Base-by-base conservation (phyloP, 1,140 invertebrate species). In the Tribolium castaneum region DNA sequence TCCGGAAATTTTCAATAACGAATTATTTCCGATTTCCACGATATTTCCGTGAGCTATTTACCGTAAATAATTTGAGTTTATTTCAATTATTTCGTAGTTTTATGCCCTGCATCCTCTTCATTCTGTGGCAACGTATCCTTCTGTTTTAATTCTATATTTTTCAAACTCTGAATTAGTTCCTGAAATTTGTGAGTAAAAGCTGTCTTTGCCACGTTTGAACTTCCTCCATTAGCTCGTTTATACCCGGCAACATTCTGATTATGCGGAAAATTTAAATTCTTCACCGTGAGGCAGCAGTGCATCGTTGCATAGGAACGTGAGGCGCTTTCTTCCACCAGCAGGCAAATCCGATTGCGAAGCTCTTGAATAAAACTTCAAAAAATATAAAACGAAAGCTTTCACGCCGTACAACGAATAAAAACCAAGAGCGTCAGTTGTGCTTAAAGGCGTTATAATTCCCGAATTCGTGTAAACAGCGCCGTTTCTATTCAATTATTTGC, bases 401-500 rank as follows among this genome's bases (percentile, higher is more conserved):
- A 25, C 30, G 3, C 54, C n/a, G 7, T 45, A 45, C 9, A 45
- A 10, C 7, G 25, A 30, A 30, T 30, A 30, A 30, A 30, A 30
- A 1, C 25, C 3, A 50, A 50, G 49, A n/a, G 49, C 56, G 56
- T 30, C 56, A 30, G 56, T 62, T 62, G 56, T 4, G 16, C 22
- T 30, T 62, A 62, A 62, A 62, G 22, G 56, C 56, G 56, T 30
- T 35, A 66, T 66, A 66, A 66, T 66, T 66, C 59, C n/a, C 13
- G 12, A 14, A 66, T 35, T 35, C 59, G 2, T 35, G 59, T 66
- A 66, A 66, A 66, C 25, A n/a, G 56, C 12, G 56, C 19, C 56
- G 56, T 62, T 62, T 62, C 56, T 62, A 62, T 62, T 62, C 56
- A 62, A 34, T 62, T 62, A 62, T 62, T 62, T 62, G 25, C 19